Evolutionary conservation across 2,888 invertebrate species (phyloP).

Genomic region (Dryobotodes eremita): DNA sequence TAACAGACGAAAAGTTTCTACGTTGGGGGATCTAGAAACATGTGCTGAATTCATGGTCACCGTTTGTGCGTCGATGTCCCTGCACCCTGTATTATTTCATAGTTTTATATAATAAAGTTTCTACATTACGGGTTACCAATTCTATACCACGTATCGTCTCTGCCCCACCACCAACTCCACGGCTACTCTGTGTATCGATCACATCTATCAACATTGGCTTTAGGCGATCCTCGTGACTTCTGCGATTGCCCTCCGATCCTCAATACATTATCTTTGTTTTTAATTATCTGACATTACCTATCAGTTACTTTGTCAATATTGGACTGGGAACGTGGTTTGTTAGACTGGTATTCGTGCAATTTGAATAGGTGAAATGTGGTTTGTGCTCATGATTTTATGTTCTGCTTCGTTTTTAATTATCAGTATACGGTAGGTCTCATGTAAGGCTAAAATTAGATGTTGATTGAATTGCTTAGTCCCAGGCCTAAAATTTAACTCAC

Average conservation of each 20-base stretch:
- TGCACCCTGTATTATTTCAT: background rate
- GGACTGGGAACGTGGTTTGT: conserved; percentile 56
- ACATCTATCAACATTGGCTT: conserved; percentile 84
- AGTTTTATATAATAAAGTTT: too few relatives aligned
- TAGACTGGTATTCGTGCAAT: conserved; percentile 27
- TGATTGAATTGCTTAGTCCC: background rate
- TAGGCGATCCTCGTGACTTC: conserved; percentile 86
- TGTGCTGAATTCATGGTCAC: too few relatives aligned
- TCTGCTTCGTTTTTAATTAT: background rate
- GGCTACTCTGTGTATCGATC: conserved; percentile 74
- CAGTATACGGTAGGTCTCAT: background rate
- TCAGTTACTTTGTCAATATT: conserved; percentile 70
- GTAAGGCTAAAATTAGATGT: background rate
- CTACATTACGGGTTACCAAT: too few relatives aligned
- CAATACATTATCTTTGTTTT: conserved; percentile 85
- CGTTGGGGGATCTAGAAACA: too few relatives aligned
- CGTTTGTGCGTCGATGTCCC: too few relatives aligned
- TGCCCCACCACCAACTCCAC: conserved; percentile 9
- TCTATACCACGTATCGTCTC: background rate
- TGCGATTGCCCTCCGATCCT: conserved; percentile 80
- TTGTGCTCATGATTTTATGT: conserved; percentile 8
- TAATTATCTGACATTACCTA: conserved; percentile 84
- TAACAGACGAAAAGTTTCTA: too few relatives aligned
- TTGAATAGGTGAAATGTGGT: conserved; percentile 25
- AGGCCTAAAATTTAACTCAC: background rate